These are phyloP conservation scores for Oedothorax gibbosus DNA, from an alignment of 1,140 invertebrate genomes.

Conservation along the genomic window DNA sequence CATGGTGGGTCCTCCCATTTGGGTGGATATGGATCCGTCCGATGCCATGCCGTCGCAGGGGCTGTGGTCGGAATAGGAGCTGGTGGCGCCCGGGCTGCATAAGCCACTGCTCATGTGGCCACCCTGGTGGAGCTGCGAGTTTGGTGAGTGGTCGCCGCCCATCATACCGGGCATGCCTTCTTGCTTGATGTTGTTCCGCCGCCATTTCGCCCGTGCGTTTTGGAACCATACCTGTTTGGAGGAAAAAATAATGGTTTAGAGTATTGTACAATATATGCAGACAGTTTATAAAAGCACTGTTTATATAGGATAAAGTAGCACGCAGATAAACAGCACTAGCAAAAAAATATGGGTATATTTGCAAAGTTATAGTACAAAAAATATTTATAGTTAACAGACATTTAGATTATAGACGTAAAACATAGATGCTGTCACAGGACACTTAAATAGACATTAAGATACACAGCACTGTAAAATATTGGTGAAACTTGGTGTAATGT, in stretches of 20 bases:
- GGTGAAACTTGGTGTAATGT: too few species aligned
- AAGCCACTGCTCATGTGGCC: slow-evolving; percentile 27
- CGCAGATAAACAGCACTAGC: too few species aligned
- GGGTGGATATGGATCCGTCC: slow-evolving; percentile 35
- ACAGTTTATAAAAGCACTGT: not conserved
- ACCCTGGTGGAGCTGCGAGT: slow-evolving; percentile 19
- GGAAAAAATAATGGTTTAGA: slow-evolving; percentile 45
- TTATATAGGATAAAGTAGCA: too few species aligned
- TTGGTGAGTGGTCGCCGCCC: slow-evolving; percentile 38
- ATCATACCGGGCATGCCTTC: slow-evolving; percentile 20
- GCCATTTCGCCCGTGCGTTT: slow-evolving; percentile 97
- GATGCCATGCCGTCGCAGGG: slow-evolving; percentile 49
- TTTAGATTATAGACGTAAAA: too few species aligned
- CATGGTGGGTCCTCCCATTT: slow-evolving; percentile 36
- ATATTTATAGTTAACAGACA: too few species aligned
- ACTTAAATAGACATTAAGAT: too few species aligned
- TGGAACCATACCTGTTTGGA: slow-evolving; percentile 96
- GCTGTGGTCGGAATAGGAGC: slow-evolving; percentile 62
- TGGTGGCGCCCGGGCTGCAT: slow-evolving; percentile 60
- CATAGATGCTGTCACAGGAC: too few species aligned
- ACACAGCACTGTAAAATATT: too few species aligned
- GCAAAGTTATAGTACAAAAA: too few species aligned
- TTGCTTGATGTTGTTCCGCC: slow-evolving; percentile 83
- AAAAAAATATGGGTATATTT: too few species aligned
- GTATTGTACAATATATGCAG: not conserved